Conservation (phyloP, 2,113 vertebrate genomes). For the Myiozetetes cayanensis region DNA sequence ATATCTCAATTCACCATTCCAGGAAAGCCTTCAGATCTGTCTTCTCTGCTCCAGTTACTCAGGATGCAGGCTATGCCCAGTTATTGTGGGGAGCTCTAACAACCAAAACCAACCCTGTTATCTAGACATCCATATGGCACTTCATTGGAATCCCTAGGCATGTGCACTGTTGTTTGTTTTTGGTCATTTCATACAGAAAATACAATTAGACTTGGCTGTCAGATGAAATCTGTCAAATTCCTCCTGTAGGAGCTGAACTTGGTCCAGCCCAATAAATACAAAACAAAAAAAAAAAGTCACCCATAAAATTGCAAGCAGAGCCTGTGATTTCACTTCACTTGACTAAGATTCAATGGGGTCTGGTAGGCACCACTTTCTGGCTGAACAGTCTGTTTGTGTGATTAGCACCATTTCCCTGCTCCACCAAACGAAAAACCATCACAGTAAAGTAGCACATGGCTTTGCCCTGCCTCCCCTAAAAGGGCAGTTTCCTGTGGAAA, state of each 20-base stretch:
- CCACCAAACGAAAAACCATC: background rate
- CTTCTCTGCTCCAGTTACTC: conserved; percentile 12
- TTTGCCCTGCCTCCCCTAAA: conserved; percentile 46
- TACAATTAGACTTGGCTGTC: conserved; percentile 74
- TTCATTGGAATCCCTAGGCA: conserved; percentile 6
- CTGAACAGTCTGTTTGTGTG: conserved; percentile 59
- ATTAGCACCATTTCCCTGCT: conserved; percentile 56
- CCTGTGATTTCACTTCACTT: conserved; percentile 1
- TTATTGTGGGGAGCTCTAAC: conserved; percentile 40
- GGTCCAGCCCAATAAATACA: conserved; percentile 65
- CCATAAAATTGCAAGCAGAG: conserved; percentile 57
- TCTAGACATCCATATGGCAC: conserved; percentile 64
- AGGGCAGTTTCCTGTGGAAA: conserved; percentile 22
- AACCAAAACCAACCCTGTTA: conserved; percentile 16
- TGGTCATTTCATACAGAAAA: conserved; percentile 66
- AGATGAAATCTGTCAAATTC: conserved; percentile 72
- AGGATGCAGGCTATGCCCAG: background rate
- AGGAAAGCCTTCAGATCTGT: conserved; percentile 13
- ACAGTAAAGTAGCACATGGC: conserved; percentile 62
- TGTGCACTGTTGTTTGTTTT: conserved; percentile 70
- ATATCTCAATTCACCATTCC: conserved; percentile 6
- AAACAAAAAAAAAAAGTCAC: conserved; percentile 8
- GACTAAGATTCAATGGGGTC: conserved; percentile 47
- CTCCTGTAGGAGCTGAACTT: conserved; percentile 56
- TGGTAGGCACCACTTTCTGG: conserved; percentile 31